A percentile compares a stretch with the other conserved stretches of the same genome.
Evolutionary conservation across 2,888 invertebrate species (phyloP).

Genomic region (Cerceris rybyensis): DNA sequence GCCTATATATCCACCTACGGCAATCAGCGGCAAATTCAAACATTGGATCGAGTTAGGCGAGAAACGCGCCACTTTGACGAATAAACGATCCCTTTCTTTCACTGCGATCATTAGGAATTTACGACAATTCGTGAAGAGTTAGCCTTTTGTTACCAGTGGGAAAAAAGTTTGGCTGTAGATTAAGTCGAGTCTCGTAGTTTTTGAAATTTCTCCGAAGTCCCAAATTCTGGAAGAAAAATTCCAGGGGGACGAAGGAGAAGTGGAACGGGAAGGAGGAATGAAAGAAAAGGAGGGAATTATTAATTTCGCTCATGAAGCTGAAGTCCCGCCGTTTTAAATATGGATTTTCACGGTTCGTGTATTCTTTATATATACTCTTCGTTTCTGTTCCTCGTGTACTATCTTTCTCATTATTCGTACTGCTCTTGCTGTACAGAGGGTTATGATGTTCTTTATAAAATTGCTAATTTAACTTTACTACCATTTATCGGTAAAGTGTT

Average conservation of each 20-base stretch:
- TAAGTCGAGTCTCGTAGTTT: slow-evolving; percentile 11
- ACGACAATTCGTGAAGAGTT: not conserved
- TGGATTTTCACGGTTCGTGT: slow-evolving; percentile 38
- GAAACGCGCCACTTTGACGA: slow-evolving; percentile 21
- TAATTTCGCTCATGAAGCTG: slow-evolving; percentile 40
- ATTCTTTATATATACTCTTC: slow-evolving; percentile 25
- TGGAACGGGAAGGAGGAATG: not conserved
- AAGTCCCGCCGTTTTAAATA: slow-evolving; percentile 42
- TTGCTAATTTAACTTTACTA: slow-evolving; percentile 12
- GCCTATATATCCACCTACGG: slow-evolving; percentile 63
- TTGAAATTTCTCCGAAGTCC: slow-evolving; percentile 7
- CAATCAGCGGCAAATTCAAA: slow-evolving; percentile 77
- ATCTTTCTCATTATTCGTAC: slow-evolving; percentile 18
- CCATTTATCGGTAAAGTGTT: slow-evolving; percentile 21
- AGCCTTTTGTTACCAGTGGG: not conserved
- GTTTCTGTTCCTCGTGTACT: slow-evolving; percentile 3
- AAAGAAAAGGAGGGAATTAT: slow-evolving; percentile 40
- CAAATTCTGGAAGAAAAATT: slow-evolving; percentile 12
- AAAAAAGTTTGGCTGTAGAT: not conserved
- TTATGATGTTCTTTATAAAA: slow-evolving; percentile 28
- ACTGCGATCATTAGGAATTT: slow-evolving; percentile 1
- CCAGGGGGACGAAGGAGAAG: not conserved
- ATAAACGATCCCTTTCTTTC: slow-evolving; percentile 21
- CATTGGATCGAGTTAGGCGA: slow-evolving; percentile 48
- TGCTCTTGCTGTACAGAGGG: not conserved